These are phyloP conservation scores for Dendrocincla tyrannina DNA, from an alignment of 2,797 vertebrate genomes.

Conservation along the genomic window DNA sequence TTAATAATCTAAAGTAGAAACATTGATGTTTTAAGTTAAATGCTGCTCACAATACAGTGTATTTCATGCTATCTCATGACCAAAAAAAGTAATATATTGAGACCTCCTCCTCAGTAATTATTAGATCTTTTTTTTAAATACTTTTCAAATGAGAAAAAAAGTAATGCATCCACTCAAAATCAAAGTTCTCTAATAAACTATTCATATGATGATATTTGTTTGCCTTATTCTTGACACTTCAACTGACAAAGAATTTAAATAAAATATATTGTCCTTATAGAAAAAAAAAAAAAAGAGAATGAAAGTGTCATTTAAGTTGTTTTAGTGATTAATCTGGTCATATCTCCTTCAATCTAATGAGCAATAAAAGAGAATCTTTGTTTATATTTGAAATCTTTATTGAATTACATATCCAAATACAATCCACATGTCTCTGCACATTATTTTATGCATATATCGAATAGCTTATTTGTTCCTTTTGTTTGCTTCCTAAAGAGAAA, in stretches of 20 bases:
- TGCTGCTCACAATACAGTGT: background rate
- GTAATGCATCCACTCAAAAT: background rate
- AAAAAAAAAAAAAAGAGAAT: background rate
- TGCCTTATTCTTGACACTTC: background rate
- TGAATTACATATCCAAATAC: constrained; percentile 1
- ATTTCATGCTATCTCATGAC: background rate
- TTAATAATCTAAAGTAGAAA: background rate
- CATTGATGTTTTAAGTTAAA: background rate
- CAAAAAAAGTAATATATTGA: background rate
- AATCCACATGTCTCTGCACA: constrained; percentile 23
- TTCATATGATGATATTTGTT: background rate
- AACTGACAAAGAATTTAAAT: background rate
- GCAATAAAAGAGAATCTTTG: background rate
- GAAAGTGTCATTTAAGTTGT: background rate
- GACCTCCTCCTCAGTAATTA: background rate
- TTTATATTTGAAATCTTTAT: constrained; percentile 19
- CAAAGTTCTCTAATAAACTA: background rate
- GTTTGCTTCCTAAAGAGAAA: background rate
- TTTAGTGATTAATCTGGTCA: background rate
- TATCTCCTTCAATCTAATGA: background rate
- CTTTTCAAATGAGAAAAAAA: background rate
- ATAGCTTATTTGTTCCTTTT: background rate
- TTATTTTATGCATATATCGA: background rate
- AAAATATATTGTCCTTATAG: background rate
- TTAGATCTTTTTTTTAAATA: background rate